Conservation (phyloP, 92 coral and sea anemone genomes). For the Isaurus tuberculatus region DNA sequence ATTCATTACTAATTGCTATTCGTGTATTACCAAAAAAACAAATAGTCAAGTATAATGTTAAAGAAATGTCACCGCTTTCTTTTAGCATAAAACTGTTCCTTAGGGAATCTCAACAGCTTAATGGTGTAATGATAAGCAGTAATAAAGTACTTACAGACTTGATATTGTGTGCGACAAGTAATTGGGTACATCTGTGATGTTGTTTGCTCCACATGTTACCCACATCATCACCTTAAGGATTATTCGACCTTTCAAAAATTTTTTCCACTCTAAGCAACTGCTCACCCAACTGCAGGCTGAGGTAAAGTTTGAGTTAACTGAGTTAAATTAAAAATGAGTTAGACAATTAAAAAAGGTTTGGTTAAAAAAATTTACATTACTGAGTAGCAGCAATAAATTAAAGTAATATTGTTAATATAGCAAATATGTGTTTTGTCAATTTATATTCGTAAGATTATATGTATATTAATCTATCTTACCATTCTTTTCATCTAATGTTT, state of each 20-base stretch:
- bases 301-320: background rate
- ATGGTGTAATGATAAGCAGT: background rate
- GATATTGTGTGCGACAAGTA: constrained; percentile 76
- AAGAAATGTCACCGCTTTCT: background rate
- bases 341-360: too few species aligned
- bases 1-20: too few species aligned
- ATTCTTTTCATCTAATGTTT: constrained; percentile 9
- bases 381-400: too few species aligned
- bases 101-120: background rate
- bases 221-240: constrained; percentile 31
- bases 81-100: background rate
- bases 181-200: constrained; percentile 67
- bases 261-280: constrained; percentile 73
- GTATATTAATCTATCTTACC: constrained; percentile 16
- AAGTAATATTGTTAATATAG: background rate
- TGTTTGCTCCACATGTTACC: constrained; percentile 54
- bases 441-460: too few species aligned
- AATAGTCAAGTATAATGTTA: background rate
- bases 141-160: constrained; percentile 63
- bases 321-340: too few species aligned
- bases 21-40: too few species aligned
- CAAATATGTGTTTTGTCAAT: too few species aligned
- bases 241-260: constrained; percentile 54
- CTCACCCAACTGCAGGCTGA: constrained; percentile 80
- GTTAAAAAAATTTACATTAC: too few species aligned